These are phyloP conservation scores for Rana temporaria DNA, from an alignment of 2,113 vertebrate species.

Conservation along the genomic window DNA sequence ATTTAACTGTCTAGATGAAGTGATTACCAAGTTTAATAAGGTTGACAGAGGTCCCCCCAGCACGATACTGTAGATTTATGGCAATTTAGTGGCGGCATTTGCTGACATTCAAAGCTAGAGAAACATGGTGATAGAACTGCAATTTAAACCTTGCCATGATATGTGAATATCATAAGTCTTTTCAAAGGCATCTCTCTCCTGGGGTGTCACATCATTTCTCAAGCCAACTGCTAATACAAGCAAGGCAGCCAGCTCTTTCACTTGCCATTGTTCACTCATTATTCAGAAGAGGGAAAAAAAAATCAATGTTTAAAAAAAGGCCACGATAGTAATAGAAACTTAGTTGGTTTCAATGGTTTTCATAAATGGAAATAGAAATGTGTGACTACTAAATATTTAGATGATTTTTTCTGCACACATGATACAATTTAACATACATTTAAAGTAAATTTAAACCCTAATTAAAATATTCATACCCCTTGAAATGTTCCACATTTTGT, in stretches of 20 bases:
- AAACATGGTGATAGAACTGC: constrained; percentile 25
- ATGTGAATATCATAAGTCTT: constrained; percentile 33
- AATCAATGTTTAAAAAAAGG: constrained; percentile 1
- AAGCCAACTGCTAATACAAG: constrained; percentile 34
- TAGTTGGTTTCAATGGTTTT: background rate
- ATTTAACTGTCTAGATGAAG: constrained; percentile 41
- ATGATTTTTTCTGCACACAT: no score
- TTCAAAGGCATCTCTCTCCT: background rate
- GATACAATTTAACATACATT: no score
- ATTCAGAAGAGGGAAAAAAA: background rate
- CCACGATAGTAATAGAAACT: background rate
- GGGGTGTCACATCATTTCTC: constrained; percentile 32
- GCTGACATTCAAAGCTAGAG: constrained; percentile 40
- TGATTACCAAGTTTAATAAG: constrained; percentile 52
- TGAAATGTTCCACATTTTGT: no score
- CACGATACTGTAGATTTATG: constrained; percentile 35
- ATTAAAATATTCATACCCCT: no score
- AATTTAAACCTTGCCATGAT: constrained; percentile 40
- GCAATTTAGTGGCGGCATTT: constrained; percentile 26
- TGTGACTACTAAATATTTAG: no score
- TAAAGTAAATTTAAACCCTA: no score
- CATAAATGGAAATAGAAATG: no score
- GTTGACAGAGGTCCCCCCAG: constrained; percentile 39
- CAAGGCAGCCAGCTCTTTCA: constrained; percentile 3
- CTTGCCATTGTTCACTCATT: constrained; percentile 16